Evolutionary conservation across 2,113 vertebrate genomes (phyloP).

Genomic region (Nyctereutes procyonoides): DNA sequence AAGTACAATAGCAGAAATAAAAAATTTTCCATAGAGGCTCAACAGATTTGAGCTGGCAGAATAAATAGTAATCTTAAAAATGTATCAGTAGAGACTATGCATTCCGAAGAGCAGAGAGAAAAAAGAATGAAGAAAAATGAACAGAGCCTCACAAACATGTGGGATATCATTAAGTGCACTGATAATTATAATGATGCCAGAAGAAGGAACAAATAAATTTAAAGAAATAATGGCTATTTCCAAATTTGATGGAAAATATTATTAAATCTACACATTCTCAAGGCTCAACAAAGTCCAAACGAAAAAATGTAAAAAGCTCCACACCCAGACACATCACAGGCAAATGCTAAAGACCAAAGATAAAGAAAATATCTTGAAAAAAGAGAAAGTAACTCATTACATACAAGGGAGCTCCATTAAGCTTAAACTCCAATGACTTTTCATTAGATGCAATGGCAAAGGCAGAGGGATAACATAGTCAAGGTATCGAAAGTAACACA

Average conservation of each 20-base stretch:
- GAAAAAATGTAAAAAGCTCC: not conserved
- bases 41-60: not conserved
- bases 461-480: not conserved
- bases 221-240: not conserved
- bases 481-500: not conserved
- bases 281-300: not conserved
- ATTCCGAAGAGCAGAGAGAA: not conserved
- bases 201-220: not conserved
- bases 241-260: not conserved
- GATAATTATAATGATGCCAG: not conserved
- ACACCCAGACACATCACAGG: not conserved
- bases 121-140: slow-evolving; percentile 19
- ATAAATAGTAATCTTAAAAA: not conserved
- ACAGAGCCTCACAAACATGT: not conserved
- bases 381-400: slow-evolving; percentile 6
- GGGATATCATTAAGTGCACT: not conserved
- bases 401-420: not conserved
- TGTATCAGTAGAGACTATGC: not conserved
- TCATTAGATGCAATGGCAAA: not conserved
- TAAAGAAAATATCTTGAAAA: not conserved
- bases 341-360: slow-evolving; percentile 2
- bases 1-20: not conserved
- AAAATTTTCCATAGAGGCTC: not conserved
- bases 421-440: not conserved
- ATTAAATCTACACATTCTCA: not conserved